Conservation (phyloP, 2,797 vertebrate genomes). For the Rhinatrema bivittatum region DNA sequence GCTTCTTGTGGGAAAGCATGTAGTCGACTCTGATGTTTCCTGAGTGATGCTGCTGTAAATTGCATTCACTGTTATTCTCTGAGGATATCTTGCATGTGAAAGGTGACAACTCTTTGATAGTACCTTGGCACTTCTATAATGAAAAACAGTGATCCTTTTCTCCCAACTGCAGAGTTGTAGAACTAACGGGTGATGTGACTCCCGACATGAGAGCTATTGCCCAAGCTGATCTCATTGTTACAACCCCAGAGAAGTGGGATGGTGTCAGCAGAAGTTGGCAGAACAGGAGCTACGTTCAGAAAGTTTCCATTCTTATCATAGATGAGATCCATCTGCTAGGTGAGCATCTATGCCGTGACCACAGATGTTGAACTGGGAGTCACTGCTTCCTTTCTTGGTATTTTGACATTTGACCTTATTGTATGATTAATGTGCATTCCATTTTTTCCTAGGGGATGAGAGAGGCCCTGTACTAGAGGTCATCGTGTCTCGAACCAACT, state of each 20-base stretch:
- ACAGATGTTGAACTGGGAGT: constrained; percentile 3
- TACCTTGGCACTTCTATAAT: too few species aligned
- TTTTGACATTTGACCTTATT: not conserved
- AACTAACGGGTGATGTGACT: constrained; percentile 92
- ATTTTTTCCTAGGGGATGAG: constrained; percentile 76
- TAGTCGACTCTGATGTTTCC: too few species aligned
- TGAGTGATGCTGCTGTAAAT: too few species aligned
- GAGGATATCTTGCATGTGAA: too few species aligned
- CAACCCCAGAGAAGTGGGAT: constrained; percentile 97
- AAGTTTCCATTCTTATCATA: constrained; percentile 93
- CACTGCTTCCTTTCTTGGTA: not conserved
- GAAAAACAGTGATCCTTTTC: too few species aligned
- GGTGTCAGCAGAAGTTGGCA: constrained; percentile 96
- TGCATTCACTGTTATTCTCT: too few species aligned
- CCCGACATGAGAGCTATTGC: constrained; percentile 90
- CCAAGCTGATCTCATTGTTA: constrained; percentile 92
- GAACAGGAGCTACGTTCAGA: constrained; percentile 92
- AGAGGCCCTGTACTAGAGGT: constrained; percentile 94
- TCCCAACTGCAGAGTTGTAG: constrained; percentile 74
- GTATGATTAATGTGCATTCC: constrained; percentile 17
- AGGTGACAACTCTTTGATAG: too few species aligned
- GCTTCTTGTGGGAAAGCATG: too few species aligned
- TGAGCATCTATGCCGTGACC: constrained; percentile 34
- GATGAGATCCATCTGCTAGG: constrained; percentile 96
- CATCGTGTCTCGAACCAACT: constrained; percentile 95